These are phyloP conservation scores for Philaenus spumarius DNA, from an alignment of 1,140 invertebrate species.

Conservation along the genomic window DNA sequence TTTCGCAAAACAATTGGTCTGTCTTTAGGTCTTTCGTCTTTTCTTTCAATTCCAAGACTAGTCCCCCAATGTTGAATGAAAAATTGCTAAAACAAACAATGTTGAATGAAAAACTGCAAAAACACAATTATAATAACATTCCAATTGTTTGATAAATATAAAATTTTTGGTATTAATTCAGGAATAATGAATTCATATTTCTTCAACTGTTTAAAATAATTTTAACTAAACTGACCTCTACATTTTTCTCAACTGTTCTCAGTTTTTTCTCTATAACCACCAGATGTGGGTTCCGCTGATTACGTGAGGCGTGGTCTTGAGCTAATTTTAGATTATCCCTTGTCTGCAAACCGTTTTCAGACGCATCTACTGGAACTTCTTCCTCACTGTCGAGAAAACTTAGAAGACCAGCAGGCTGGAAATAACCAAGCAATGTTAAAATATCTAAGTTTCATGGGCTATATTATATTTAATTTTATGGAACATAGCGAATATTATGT, in stretches of 20 bases:
- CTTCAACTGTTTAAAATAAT: no score
- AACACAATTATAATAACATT: no score
- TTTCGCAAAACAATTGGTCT: conserved; percentile 86
- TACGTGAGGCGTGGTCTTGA: conserved; percentile 65
- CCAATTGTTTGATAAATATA: no score
- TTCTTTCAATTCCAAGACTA: conserved; percentile 62
- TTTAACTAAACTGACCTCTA: conserved; percentile 47
- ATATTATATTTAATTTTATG: no score
- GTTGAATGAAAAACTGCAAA: no score
- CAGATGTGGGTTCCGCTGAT: conserved; percentile 58
- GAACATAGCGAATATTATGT: conserved; percentile 19
- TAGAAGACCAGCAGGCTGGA: conserved; percentile 79
- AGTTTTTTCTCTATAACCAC: conserved; percentile 62
- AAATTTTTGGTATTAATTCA: no score
- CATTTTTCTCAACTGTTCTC: conserved; percentile 70
- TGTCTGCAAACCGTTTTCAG: conserved; percentile 70
- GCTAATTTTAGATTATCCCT: conserved; percentile 95
- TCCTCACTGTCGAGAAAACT: conserved; percentile 84
- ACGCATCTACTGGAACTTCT: conserved; percentile 67
- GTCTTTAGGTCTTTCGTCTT: conserved; percentile 52
- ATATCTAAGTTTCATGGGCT: no score
- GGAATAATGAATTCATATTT: no score
- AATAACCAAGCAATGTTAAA: no score
- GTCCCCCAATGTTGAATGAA: conserved; percentile 82
- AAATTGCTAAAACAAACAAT: conserved; percentile 11